Base-by-base conservation (phyloP, 1,140 invertebrate species). In the Octopus bimaculoides region DNA sequence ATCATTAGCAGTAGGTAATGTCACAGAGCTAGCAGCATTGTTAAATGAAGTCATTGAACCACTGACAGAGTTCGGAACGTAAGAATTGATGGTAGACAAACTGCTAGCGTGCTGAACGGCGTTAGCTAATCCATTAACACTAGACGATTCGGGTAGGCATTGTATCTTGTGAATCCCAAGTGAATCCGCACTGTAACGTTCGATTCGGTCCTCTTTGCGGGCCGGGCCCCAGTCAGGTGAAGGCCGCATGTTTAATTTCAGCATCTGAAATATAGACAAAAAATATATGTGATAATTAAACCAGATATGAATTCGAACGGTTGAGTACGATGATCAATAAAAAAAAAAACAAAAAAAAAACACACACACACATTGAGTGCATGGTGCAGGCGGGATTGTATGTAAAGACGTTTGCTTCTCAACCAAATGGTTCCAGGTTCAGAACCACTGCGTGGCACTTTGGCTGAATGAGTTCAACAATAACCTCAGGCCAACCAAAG, bases 191-290 rank as follows among this genome's bases (percentile, higher is more conserved):
- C 76, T 78, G 69, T 80, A 81, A 55, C 78, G 56, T 20, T 83
- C 81, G 55, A 77, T 80, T 56, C 82, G 79, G 26, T 85, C 75
- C n/a, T 53, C 79, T 12, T 80, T 79, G 56, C 80, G 54, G 5
- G 82, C 81, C 7, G 83, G 83, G 71, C 83, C 83, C 83, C 83
- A 86, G 5, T 81, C 79, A 17, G 81, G 81, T n/a, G 84, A 76
- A 41, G 85, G 83, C 41, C 82, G 77, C 74, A 82, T 79, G 9
- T 81, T 77, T 20, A 83, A 75, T 41, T 78, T 82, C 75, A 84
- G 77, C 20, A 84, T 75, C 85, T 86, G 81, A 12, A 75, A 75
- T 5, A 75, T 54, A 77, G 6, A 75, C 66, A 66, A 78, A 0
- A 53, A 41, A 2, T 9, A 69, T 26, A 14, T 4, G 5, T 81